Base-by-base conservation (phyloP, 2,797 vertebrate genomes). In the Manis javanica region DNA sequence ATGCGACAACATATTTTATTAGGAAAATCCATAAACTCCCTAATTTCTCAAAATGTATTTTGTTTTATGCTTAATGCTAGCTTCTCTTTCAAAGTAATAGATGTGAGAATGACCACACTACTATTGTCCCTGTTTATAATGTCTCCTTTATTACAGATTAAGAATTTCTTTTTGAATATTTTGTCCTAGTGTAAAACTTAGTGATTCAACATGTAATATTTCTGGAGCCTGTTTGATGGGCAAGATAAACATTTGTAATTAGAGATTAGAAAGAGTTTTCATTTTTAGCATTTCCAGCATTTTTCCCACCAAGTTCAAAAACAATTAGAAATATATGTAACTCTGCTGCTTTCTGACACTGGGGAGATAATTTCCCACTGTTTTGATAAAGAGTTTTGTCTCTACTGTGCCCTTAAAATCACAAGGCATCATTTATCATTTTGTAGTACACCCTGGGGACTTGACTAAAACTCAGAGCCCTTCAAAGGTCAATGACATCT, bases 341-440 rank as follows among this genome's bases (percentile, higher is more conserved):
- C 4, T 74, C 82, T 64, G 55, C 59, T 72, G 16, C 29, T 82
- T 96, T 66, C 69, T 64, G 69, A 57, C 66, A 86, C 5, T n/a
- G 77, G 21, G 13, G 46, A 91, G 59, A 91, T 81, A 12, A 96
- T 89, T 97, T 91, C 51, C 19, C 51, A 87, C 14, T 75, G 46
- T 83, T 96, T 91, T 37, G 39, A 18, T 69, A 87, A 71, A 82
- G 14, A 81, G 53, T 68, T 87, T 71, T 64, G 10, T 66, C 21
- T 91, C 1, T 94, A 1, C 7, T 84, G 11, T 94, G 91, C 95
- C 79, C 64, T 93, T 79, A 59, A 39, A 72, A 79, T 87, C 78
- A 84, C 68, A 68, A 93, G 53, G 31, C 42, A 72, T 79, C 75
- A 77, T 96, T 96, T 71, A 53, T 92, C 49, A 95, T 72, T 96